phyloP scores from a whole-genome alignment of 2,113 vertebrate species.

The Odontesthes bonariensis region DNA sequence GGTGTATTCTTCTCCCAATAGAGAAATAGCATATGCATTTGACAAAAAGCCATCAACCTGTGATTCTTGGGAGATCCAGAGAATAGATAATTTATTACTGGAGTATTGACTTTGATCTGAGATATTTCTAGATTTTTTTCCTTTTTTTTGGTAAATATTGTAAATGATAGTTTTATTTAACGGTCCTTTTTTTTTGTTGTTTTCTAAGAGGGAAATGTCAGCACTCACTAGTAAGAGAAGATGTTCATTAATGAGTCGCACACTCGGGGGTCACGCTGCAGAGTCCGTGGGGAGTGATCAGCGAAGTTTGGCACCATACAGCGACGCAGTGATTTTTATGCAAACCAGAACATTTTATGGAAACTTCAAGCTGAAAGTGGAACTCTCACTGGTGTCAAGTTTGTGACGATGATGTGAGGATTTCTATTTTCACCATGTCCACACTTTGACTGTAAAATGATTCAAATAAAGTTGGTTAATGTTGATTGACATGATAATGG shows the following conservation, averaged over 20 bases:
- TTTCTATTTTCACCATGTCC: conserved; percentile 69
- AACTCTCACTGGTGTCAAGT: conserved; percentile 33
- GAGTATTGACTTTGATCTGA: conserved; percentile 49
- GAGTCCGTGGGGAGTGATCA: not conserved
- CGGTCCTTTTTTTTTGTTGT: conserved; percentile 52
- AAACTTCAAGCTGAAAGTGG: conserved; percentile 26
- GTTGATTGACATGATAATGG: conserved; percentile 24
- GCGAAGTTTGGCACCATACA: not conserved
- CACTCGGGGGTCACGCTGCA: conserved; percentile 27
- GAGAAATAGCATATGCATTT: conserved; percentile 66
- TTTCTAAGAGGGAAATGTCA: conserved; percentile 44
- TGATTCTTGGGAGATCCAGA: conserved; percentile 51
- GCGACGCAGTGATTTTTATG: conserved; percentile 21
- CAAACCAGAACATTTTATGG: conserved; percentile 41
- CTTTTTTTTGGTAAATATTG: conserved; percentile 50
- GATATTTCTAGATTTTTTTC: conserved; percentile 41
- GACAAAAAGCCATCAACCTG: conserved; percentile 69
- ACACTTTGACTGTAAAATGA: conserved; percentile 61
- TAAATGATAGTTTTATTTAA: conserved; percentile 65
- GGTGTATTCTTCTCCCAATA: conserved; percentile 51
- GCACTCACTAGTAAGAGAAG: conserved; percentile 55
- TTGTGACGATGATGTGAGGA: conserved; percentile 57
- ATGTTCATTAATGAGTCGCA: conserved; percentile 10
- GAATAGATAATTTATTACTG: conserved; percentile 55
- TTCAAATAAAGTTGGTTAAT: conserved; percentile 69